These are phyloP conservation scores for Eretmocerus hayati DNA, from an alignment of 2,888 invertebrate species.

Conservation along the genomic window DNA sequence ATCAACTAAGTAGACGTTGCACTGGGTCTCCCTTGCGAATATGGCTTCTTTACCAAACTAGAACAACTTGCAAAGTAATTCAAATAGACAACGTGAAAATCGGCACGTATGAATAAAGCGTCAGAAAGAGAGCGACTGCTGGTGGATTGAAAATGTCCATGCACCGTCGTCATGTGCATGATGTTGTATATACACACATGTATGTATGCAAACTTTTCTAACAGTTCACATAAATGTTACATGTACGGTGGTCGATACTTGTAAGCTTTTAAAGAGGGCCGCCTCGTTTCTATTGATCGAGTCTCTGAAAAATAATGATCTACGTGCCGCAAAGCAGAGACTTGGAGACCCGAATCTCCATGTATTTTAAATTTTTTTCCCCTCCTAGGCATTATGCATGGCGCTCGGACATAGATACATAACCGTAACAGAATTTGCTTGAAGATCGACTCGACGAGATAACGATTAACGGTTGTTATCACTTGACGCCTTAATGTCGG, in stretches of 20 bases:
- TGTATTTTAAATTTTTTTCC: not conserved
- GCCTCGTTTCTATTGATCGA: too few species aligned
- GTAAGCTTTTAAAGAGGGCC: too few species aligned
- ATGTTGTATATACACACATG: too few species aligned
- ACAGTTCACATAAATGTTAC: too few species aligned
- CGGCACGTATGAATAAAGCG: slow-evolving; percentile 1
- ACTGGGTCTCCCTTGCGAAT: slow-evolving; percentile 1
- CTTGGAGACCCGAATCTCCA: slow-evolving; percentile 5
- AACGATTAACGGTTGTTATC: not conserved
- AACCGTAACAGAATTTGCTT: slow-evolving; percentile 11
- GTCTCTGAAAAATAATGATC: not conserved
- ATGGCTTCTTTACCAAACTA: not conserved
- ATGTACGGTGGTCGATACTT: too few species aligned
- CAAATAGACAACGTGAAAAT: not conserved
- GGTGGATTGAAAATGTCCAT: too few species aligned
- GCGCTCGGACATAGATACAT: slow-evolving; percentile 25
- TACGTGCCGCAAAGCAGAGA: not conserved
- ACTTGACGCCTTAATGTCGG: not conserved
- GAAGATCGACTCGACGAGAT: slow-evolving; percentile 2
- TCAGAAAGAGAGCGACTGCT: too few species aligned
- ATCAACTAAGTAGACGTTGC: not conserved
- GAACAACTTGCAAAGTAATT: slow-evolving; percentile 3
- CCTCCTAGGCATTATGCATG: slow-evolving; percentile 24
- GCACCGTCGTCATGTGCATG: too few species aligned
- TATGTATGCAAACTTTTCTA: too few species aligned